A percentile compares a stretch with the other conserved stretches of the same genome.
Evolutionary conservation across 2,888 invertebrate species (phyloP).

Genomic region (Neoitamus cyanurus): DNA sequence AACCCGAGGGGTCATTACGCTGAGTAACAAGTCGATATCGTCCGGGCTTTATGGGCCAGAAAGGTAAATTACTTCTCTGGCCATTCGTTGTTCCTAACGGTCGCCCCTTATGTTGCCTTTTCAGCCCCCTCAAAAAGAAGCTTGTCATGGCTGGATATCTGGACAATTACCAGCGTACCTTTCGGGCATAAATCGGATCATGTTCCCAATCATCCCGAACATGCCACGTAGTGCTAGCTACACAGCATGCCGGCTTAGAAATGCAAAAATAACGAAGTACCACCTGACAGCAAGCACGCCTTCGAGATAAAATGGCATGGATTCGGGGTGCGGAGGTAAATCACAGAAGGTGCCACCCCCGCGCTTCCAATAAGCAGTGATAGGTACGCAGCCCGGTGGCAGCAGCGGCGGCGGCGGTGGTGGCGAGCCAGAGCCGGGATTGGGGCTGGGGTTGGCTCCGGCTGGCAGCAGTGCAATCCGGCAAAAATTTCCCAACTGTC

Average conservation of each 20-base stretch:
- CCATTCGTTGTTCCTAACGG: neutral
- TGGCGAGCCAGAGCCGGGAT: neutral
- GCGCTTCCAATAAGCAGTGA: neutral
- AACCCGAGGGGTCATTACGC: neutral
- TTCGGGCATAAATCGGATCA: neutral
- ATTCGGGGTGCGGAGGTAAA: neutral
- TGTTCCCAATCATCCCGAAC: neutral
- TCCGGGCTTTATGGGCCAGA: neutral
- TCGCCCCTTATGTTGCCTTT: neutral
- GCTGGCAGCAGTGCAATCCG: neutral
- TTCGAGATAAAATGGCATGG: neutral
- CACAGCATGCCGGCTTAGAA: neutral
- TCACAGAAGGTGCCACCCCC: neutral
- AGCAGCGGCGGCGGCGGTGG: too few species aligned
- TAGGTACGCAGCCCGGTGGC: neutral
- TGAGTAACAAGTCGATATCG: neutral
- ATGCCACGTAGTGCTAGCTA: neutral
- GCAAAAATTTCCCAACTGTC: slow-evolving; percentile 5
- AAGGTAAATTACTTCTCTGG: neutral
- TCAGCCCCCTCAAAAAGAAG: neutral
- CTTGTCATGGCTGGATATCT: neutral
- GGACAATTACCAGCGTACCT: neutral
- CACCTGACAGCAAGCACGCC: neutral
- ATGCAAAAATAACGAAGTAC: neutral
- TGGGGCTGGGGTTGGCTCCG: neutral